Base-by-base conservation (phyloP, 1,140 invertebrate species). In the Panagrolaimus sp. region DNA sequence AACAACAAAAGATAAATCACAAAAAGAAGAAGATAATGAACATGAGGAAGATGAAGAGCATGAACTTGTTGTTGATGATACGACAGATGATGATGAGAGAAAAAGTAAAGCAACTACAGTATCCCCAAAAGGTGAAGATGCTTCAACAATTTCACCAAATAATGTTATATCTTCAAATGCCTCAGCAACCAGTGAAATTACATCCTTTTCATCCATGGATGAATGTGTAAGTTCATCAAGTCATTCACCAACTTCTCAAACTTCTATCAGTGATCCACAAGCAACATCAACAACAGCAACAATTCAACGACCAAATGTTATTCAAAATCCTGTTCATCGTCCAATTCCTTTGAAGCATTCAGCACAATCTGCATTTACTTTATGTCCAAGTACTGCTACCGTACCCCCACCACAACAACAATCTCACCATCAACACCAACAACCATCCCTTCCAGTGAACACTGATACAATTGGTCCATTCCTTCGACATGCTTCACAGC, bases 261-360 rank as follows among this genome's bases (percentile, higher is more conserved):
- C 21, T 58, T 21, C 21, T 26, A 58, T 26, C 10, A 28, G 12
- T 12, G 52, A 58, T 12, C 52, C 47, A 26, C n/a, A 63, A 28
- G 44, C 46, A 15, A 46, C 24, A 24, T 8, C 38, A 28, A 12
- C 63, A 24, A 7, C 3, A 12, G 43, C 63, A 17, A 38, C 43
- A 7, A 71, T 47, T 24, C 78, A 78, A 17, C 72, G 72, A 24
- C 73, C 73, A 58, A 73, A 80, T 62, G 73, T 75, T n/a, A 76
- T 71, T 62, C 71, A 71, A 43, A 28, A 28, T 4, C 52, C 52
- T 58, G 52, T 58, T n/a, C 28, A 26, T 21, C 21, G 52, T 21
- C 21, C 43, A 8, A 28, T 46, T 46, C 26, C 46, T 3, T 38
- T 38, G 32, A 38, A 38, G 7, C n/a, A n/a, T n/a, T 26, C 65